Conservation (phyloP, 1,140 invertebrate genomes). For the Lepidurus apus region DNA sequence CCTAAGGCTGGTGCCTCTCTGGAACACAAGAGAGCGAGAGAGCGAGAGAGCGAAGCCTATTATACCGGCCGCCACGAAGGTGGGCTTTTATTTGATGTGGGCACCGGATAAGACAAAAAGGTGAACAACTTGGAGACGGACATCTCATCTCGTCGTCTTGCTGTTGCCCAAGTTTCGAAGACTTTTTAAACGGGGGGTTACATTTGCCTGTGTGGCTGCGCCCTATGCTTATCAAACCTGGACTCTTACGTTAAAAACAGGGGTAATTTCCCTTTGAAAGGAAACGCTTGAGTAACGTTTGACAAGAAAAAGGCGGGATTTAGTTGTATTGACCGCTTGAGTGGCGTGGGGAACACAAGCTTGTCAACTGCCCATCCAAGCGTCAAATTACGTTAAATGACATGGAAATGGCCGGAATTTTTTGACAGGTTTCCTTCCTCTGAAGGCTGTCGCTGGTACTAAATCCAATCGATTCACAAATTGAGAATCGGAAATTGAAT, state of each 20-base stretch:
- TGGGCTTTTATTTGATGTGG: slow-evolving; percentile 8
- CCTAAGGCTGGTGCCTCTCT: slow-evolving; percentile 1
- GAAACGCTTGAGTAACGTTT: slow-evolving; percentile 13
- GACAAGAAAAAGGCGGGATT: not conserved
- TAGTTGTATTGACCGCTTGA: slow-evolving; percentile 15
- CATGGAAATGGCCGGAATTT: slow-evolving; percentile 16
- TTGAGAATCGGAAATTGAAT: not conserved
- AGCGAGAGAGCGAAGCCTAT: not conserved
- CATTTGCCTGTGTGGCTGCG: not conserved
- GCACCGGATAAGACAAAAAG: slow-evolving; percentile 18
- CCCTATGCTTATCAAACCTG: not conserved
- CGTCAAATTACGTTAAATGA: slow-evolving; percentile 3
- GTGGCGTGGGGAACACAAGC: not conserved
- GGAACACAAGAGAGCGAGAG: not conserved
- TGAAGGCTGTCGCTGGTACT: not conserved
- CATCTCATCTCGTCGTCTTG: not conserved
- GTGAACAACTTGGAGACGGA: slow-evolving; percentile 6
- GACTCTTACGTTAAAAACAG: not conserved
- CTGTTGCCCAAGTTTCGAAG: not conserved
- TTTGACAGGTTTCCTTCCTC: not conserved
- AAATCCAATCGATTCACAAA: not conserved
- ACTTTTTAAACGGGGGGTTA: not conserved
- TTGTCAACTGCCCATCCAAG: not conserved
- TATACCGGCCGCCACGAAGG: slow-evolving; percentile 5
- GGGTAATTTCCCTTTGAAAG: not conserved